A percentile compares a stretch with the other conserved stretches of the same genome.
Conservation (phyloP, 2,797 vertebrate species). For the Perodicticus potto region DNA sequence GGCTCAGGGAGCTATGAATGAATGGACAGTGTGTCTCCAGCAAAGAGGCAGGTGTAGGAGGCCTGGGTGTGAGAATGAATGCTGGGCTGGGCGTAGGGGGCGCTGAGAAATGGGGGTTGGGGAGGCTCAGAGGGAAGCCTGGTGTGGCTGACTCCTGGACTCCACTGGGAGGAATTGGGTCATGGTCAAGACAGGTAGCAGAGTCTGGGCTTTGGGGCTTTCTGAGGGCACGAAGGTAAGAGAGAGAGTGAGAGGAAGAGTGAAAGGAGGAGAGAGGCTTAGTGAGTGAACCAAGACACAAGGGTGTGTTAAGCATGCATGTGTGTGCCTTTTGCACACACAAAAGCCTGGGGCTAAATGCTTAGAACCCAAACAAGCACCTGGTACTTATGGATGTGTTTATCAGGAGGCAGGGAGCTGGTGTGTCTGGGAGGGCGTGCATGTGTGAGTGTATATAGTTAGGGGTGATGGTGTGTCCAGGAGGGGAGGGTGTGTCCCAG, state of each 20-base stretch:
- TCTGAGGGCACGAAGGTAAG: background rate
- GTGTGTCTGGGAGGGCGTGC: background rate
- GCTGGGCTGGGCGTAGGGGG: background rate
- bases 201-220: background rate
- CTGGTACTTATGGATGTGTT: background rate
- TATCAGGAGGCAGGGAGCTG: too few relatives aligned
- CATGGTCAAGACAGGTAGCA: background rate
- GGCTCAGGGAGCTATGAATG: background rate
- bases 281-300: background rate
- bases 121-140: background rate
- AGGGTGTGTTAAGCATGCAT: background rate
- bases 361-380: background rate
- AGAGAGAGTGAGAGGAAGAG: background rate
- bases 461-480: background rate
- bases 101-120: background rate
- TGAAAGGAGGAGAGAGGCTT: background rate
- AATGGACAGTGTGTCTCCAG: constrained; percentile 5
- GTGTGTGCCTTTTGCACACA: background rate
- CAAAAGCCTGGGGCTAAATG: background rate
- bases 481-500: background rate
- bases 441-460: background rate
- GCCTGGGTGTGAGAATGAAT: background rate
- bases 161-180: background rate
- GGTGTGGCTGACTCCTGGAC: background rate
- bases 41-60: background rate